Percentiles rank a stretch among this genome's conserved stretches.
These are phyloP conservation scores for Heterodera filipjevi DNA, from an alignment of 2,888 invertebrate genomes.

Conservation along the genomic window DNA sequence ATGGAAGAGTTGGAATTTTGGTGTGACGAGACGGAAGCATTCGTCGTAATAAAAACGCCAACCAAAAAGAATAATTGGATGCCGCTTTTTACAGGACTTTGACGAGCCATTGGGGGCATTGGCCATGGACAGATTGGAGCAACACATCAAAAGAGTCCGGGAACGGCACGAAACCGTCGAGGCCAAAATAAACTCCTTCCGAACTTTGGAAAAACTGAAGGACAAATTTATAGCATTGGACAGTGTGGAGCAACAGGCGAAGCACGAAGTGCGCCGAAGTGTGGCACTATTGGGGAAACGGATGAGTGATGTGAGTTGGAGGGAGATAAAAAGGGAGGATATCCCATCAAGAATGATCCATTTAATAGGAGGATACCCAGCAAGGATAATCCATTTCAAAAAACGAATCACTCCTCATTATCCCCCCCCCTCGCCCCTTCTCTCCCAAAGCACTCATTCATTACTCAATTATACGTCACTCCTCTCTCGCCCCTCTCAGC, in stretches of 20 bases:
- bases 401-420: too few relatives aligned
- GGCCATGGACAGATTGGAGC: slow-evolving; percentile 11
- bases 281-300: slow-evolving; percentile 57
- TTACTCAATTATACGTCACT: background rate
- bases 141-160: background rate
- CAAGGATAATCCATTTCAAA: too few relatives aligned
- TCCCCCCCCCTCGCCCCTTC: too few relatives aligned
- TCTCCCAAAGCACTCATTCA: background rate
- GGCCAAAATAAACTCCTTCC: slow-evolving; percentile 43
- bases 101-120: slow-evolving; percentile 8
- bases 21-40: slow-evolving; percentile 67
- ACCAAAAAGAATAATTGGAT: too few relatives aligned
- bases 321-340: background rate
- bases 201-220: slow-evolving; percentile 53
- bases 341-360: background rate
- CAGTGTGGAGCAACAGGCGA: slow-evolving; percentile 50
- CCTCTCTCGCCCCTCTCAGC: background rate
- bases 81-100: slow-evolving; percentile 1
- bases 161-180: slow-evolving; percentile 31
- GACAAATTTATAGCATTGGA: slow-evolving; percentile 52
- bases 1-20: slow-evolving; percentile 67
- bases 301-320: slow-evolving; percentile 51
- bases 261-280: slow-evolving; percentile 54
- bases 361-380: too few relatives aligned
- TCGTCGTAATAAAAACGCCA: slow-evolving; percentile 47